Evolutionary conservation across 23 tunicate genomes (phyloP).

Genomic region (Trididemnum miniatum): DNA sequence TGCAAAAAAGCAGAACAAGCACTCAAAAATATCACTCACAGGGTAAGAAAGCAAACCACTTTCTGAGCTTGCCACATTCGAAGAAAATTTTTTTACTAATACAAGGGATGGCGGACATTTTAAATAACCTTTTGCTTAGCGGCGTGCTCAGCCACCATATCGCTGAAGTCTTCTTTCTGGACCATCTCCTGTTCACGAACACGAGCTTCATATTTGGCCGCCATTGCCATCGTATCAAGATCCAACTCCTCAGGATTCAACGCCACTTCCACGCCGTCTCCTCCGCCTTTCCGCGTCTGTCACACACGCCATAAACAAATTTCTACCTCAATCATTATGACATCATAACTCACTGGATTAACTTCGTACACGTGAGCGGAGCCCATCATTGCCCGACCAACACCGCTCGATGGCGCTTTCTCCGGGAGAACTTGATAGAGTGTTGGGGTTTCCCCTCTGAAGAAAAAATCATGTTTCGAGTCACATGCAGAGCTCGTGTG

Average conservation of each 20-base stretch:
- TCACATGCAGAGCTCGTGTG: too few species aligned
- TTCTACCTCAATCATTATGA: not conserved
- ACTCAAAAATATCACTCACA: too few species aligned
- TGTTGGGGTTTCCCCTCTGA: constrained; percentile 91
- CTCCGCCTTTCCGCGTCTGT: constrained; percentile 13
- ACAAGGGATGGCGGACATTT: too few species aligned
- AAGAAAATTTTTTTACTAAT: too few species aligned
- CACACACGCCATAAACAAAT: not conserved
- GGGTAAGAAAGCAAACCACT: too few species aligned
- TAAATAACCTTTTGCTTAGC: constrained; percentile 96
- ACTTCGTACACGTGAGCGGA: constrained; percentile 93
- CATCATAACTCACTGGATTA: constrained; percentile 53
- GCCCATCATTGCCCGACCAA: constrained; percentile 95
- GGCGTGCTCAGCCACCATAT: constrained; percentile 98
- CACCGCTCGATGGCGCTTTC: constrained; percentile 57
- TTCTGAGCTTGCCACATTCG: too few species aligned
- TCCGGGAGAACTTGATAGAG: constrained; percentile 89
- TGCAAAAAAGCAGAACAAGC: too few species aligned
- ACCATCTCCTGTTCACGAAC: constrained; percentile 81
- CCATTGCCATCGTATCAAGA: constrained; percentile 87
- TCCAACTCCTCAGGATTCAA: constrained; percentile 93
- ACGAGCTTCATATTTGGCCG: constrained; percentile 89
- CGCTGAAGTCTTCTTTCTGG: constrained; percentile 90
- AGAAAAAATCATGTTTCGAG: too few species aligned
- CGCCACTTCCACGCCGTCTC: constrained; percentile 84